Conservation (phyloP, 2,113 vertebrate genomes). For the Hyperoodon ampullatus region DNA sequence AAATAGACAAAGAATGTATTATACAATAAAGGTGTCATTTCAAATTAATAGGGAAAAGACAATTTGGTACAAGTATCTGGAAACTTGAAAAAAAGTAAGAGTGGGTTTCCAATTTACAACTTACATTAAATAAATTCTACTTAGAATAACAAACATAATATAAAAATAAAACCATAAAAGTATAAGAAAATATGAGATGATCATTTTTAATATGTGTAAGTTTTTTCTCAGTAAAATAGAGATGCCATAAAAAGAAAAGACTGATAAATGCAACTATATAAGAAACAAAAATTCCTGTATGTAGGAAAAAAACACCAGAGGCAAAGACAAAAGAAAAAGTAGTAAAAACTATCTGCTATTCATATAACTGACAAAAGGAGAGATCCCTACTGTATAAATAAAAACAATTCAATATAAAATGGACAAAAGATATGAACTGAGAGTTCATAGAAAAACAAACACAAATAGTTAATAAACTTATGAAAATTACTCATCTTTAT, state of each 20-base stretch:
- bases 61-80: not conserved
- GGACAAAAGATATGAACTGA: not conserved
- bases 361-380: not conserved
- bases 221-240: not conserved
- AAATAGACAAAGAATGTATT: not conserved
- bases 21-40: not conserved
- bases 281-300: conserved; percentile 17
- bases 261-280: conserved; percentile 1
- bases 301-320: not conserved
- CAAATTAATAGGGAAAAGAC: not conserved
- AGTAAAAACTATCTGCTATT: conserved; percentile 7
- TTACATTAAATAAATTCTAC: conserved; percentile 28
- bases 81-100: not conserved
- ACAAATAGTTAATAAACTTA: not conserved
- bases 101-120: not conserved
- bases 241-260: not conserved
- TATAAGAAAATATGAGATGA: not conserved
- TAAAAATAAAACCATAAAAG: conserved; percentile 11
- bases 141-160: not conserved
- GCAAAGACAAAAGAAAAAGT: not conserved
- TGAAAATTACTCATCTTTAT: not conserved
- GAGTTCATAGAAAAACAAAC: not conserved
- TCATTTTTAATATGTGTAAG: not conserved
- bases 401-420: not conserved
- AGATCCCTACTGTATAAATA: not conserved